A percentile compares a stretch with the other conserved stretches of the same genome.
Conservation (phyloP, 2,888 invertebrate species). For the Ligdia adustata region DNA sequence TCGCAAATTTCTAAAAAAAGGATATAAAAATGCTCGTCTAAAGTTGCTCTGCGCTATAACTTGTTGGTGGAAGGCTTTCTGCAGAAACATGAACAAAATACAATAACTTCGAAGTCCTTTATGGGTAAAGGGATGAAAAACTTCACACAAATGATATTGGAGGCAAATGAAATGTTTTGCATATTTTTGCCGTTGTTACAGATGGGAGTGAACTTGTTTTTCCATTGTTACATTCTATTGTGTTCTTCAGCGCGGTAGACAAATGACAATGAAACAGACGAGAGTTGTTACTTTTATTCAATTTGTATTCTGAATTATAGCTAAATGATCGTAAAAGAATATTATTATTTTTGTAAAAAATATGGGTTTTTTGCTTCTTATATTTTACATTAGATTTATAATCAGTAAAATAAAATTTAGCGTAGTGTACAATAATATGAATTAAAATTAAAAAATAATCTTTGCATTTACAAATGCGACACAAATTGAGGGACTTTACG, state of each 20-base stretch:
- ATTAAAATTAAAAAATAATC: too few species aligned
- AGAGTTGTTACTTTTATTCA: background rate
- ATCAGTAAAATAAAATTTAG: too few species aligned
- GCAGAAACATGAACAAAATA: conserved; percentile 59
- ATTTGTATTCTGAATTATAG: too few species aligned
- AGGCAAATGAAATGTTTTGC: conserved; percentile 34
- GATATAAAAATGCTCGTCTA: conserved; percentile 57
- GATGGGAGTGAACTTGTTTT: conserved; percentile 11
- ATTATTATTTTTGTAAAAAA: too few species aligned
- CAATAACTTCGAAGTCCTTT: conserved; percentile 51
- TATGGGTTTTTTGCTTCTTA: too few species aligned
- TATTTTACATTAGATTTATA: too few species aligned
- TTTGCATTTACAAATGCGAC: too few species aligned
- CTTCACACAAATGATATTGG: conserved; percentile 37
- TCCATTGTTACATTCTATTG: conserved; percentile 12
- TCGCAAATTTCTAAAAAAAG: conserved; percentile 62
- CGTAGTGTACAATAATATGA: too few species aligned
- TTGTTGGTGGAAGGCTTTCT: conserved; percentile 60
- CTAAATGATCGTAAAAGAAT: too few species aligned
- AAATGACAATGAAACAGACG: background rate
- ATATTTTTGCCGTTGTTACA: conserved; percentile 28
- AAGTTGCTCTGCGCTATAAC: conserved; percentile 56
- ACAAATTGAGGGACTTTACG: too few species aligned
- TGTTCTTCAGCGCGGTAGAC: background rate
- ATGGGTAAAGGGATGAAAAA: conserved; percentile 49